phyloP scores from a whole-genome alignment of 2,888 invertebrate genomes.

The Noctua janthe region DNA sequence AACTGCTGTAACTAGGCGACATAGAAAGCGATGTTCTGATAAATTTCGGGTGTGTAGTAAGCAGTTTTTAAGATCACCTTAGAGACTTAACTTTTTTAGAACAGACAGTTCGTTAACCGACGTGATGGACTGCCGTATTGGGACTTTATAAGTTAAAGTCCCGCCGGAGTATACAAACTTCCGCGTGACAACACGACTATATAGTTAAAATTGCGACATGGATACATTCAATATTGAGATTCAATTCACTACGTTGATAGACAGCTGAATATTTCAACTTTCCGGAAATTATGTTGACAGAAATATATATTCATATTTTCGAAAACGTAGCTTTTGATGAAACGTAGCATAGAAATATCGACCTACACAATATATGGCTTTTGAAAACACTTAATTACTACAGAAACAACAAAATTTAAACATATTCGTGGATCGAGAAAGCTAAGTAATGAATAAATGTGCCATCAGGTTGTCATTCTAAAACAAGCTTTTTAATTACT shows the following conservation, averaged over 20 bases:
- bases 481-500: slow-evolving; percentile 39
- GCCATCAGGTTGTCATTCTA: slow-evolving; percentile 10
- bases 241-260: slow-evolving; percentile 25
- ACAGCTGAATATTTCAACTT: slow-evolving; percentile 38
- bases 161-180: not conserved
- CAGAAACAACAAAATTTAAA: not conserved
- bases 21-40: not conserved
- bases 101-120: slow-evolving; percentile 15
- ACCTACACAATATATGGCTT: not conserved
- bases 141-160: slow-evolving; percentile 7
- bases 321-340: not conserved
- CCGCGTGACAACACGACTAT: not conserved
- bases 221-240: slow-evolving; percentile 32
- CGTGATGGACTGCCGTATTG: slow-evolving; percentile 23
- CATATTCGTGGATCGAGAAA: not conserved
- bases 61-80: not conserved
- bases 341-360: not conserved
- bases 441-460: slow-evolving; percentile 25
- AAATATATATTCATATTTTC: slow-evolving; percentile 18
- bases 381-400: not conserved
- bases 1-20: not conserved
- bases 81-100: slow-evolving; percentile 8
- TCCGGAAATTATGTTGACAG: slow-evolving; percentile 24
- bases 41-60: not conserved
- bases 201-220: not conserved